A percentile compares a stretch with the other conserved stretches of the same genome.
Evolutionary conservation across 2,797 vertebrate species (phyloP).

Genomic region (Caiman crocodilus): DNA sequence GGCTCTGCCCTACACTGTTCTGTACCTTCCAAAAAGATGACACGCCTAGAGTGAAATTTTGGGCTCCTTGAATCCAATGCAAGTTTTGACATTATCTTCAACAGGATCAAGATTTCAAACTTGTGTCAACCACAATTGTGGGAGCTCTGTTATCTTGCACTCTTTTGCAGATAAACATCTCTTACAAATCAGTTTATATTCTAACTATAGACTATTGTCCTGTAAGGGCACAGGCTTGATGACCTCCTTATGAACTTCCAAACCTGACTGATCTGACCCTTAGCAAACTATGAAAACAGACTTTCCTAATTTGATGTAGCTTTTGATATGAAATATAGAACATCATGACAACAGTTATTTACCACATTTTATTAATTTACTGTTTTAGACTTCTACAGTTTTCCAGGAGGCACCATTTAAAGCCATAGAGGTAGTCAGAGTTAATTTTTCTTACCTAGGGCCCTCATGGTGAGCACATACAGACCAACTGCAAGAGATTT

Average conservation of each 20-base stretch:
- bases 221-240: not conserved
- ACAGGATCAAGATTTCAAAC: not conserved
- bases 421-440: not conserved
- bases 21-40: not conserved
- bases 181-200: not conserved
- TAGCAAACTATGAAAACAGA: not conserved
- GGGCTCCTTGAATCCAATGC: not conserved
- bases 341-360: not conserved
- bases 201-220: not conserved
- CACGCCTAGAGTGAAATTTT: not conserved
- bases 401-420: not conserved
- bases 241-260: not conserved
- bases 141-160: not conserved
- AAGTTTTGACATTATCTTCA: not conserved
- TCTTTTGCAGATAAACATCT: not conserved
- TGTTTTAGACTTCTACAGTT: not conserved
- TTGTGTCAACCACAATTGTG: accelerated
- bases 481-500: slow-evolving; percentile 93
- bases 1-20: not conserved
- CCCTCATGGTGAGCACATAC: slow-evolving; percentile 81
- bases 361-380: not conserved
- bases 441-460: slow-evolving; percentile 84
- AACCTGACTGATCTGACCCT: not conserved
- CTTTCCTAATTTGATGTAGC: not conserved
- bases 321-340: not conserved